Evolutionary conservation across 1,140 invertebrate species (phyloP).

Genomic region (Zaprionus capensis): DNA sequence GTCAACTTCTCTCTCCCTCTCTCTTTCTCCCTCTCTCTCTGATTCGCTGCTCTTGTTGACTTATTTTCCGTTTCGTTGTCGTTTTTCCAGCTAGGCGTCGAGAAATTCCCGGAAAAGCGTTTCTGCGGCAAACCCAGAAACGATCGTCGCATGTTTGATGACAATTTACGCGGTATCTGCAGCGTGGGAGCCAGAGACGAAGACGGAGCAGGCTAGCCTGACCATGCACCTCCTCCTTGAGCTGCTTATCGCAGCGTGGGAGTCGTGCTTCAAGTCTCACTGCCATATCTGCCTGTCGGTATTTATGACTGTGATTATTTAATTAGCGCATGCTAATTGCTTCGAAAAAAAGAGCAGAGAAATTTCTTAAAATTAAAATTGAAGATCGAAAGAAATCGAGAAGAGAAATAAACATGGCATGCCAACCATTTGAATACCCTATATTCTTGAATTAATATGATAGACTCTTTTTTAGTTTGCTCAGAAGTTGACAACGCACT

Average conservation of each 20-base stretch:
- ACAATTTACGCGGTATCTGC: slow-evolving; percentile 54
- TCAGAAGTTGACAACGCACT: too few species aligned
- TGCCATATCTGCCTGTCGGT: slow-evolving; percentile 12
- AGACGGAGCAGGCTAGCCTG: slow-evolving; percentile 27
- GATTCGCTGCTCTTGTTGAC: slow-evolving; percentile 53
- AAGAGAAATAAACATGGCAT: too few species aligned
- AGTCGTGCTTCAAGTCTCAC: slow-evolving; percentile 15
- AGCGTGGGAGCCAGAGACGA: slow-evolving; percentile 61
- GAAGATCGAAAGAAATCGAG: not conserved
- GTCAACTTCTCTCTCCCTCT: slow-evolving; percentile 26
- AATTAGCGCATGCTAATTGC: slow-evolving; percentile 77
- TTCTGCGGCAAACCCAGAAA: slow-evolving; percentile 65
- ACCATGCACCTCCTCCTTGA: not conserved
- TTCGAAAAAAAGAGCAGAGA: not conserved
- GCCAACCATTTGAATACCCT: not conserved
- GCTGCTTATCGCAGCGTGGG: slow-evolving; percentile 48
- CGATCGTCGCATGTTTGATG: slow-evolving; percentile 73
- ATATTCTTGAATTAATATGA: too few species aligned
- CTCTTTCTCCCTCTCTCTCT: not conserved
- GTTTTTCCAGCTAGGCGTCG: slow-evolving; percentile 45
- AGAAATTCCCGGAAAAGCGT: slow-evolving; percentile 74
- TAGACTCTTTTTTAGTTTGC: too few species aligned
- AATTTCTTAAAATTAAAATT: not conserved
- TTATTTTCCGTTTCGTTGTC: slow-evolving; percentile 43
- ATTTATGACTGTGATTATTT: slow-evolving; percentile 70